Base-by-base conservation (phyloP, 2,888 invertebrate genomes). In the Apotomis turbidana region DNA sequence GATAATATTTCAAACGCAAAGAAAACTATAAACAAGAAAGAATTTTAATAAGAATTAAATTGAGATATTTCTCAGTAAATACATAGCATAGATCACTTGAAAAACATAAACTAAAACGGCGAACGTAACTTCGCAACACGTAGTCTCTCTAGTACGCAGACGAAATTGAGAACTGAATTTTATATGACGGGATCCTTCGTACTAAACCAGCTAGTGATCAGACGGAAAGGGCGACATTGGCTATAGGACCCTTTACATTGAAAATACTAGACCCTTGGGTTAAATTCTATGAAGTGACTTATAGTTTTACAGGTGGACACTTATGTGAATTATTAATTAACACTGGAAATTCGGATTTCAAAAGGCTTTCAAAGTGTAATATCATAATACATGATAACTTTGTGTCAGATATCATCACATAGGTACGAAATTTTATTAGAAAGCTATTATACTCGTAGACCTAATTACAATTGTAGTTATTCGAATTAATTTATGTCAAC, bases 171-270 rank as follows among this genome's bases (percentile, higher is more conserved):
- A 71, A 67, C 55, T 67, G 67, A 71, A 71, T 71, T 71, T 58
- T 71, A 62, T 52, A 68, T 62, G 52, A 68, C 44, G 15, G 61
- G 46, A 68, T 60, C 51, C 59, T 44, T 59, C 36, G 61, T 44
- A 62, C 57, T 66, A 54, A 68, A 68, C 41, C 13, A 52, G 44
- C 44, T 12, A 41, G 27, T 54, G 13, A 58, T 68, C 67, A 67
- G 68, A 4, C 54, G 36, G 52, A 85, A 87, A 87, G 85, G 86
- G 81, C 83, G 85, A 83, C 87, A 85, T 86, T 81, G 82, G 59
- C 67, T 13, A 67, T 44, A 58, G 15, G 44, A 54, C 62, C 51
- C 15, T 46, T 60, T 27, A 52, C 8, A 36, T 10, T 27, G 54
- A 49, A 49, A 52, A 13, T 41, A 8, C 9, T 38, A 51, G 15